phyloP scores from a whole-genome alignment of 2,888 invertebrate species.

The Lasioglossum oenotherae region DNA sequence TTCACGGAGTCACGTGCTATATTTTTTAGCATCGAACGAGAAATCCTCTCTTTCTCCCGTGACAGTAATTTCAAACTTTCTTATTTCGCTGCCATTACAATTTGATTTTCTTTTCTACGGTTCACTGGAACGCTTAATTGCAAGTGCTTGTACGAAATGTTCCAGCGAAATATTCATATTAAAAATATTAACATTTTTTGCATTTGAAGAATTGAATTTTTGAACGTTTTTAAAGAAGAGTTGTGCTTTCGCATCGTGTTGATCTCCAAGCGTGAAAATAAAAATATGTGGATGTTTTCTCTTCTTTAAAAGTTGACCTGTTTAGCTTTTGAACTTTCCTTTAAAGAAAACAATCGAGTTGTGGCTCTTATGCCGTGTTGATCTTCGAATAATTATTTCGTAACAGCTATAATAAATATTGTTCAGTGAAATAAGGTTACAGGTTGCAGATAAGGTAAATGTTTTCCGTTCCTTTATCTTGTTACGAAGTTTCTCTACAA shows the following conservation, averaged over 20 bases:
- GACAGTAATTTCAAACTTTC: not conserved
- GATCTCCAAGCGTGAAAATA: not conserved
- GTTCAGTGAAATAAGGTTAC: not conserved
- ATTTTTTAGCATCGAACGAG: conserved; percentile 7
- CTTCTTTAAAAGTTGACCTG: not conserved
- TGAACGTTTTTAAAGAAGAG: not conserved
- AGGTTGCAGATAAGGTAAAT: not conserved
- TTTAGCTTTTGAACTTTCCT: not conserved
- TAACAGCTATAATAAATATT: not conserved
- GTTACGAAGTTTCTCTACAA: not conserved
- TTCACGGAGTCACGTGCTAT: not conserved
- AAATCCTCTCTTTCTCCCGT: not conserved
- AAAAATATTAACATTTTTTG: no score
- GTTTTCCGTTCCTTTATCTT: not conserved
- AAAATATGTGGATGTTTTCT: not conserved
- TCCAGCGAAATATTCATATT: not conserved
- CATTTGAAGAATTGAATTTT: not conserved
- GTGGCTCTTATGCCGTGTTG: not conserved
- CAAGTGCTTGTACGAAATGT: not conserved
- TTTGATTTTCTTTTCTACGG: not conserved
- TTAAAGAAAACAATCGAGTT: not conserved
- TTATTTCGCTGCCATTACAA: not conserved
- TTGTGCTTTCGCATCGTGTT: not conserved
- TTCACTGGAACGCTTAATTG: not conserved
- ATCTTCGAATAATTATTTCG: not conserved